Evolutionary conservation across 2,888 invertebrate genomes (phyloP).

Genomic region (Brenthis daphne): DNA sequence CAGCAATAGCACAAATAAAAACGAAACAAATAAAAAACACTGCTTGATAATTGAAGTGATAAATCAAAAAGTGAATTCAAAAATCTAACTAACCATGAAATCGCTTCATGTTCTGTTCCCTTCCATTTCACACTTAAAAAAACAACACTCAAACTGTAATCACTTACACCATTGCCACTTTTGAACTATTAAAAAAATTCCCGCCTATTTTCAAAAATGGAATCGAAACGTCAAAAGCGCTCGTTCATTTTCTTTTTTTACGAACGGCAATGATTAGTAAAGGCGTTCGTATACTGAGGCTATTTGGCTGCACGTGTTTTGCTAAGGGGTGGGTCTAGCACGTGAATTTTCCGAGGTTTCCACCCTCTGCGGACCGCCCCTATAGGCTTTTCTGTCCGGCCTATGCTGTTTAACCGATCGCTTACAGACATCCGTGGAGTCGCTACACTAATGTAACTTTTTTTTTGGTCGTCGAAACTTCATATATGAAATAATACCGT

Average conservation of each 20-base stretch:
- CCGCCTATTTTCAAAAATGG: conserved; percentile 54
- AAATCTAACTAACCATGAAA: conserved; percentile 77
- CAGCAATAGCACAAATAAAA: neutral
- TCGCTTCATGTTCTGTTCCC: conserved; percentile 70
- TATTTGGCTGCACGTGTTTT: conserved; percentile 78
- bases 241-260: conserved; percentile 62
- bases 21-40: neutral
- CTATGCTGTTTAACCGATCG: conserved; percentile 81
- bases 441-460: conserved; percentile 39
- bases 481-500: conserved; percentile 1
- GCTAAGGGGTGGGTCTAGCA: conserved; percentile 73
- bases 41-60: conserved; percentile 11
- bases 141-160: conserved; percentile 62
- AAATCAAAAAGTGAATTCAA: conserved; percentile 22
- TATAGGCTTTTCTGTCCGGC: conserved; percentile 83
- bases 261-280: conserved; percentile 75
- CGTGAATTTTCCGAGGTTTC: conserved; percentile 82
- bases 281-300: conserved; percentile 74
- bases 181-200: conserved; percentile 49
- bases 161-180: conserved; percentile 62
- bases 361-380: conserved; percentile 82
- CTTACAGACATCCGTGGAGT: conserved; percentile 62
- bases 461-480: conserved; percentile 32
- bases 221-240: conserved; percentile 61
- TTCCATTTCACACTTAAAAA: conserved; percentile 70